Evolutionary conservation across 1,140 invertebrate genomes (phyloP).

Genomic region (Drosophila kohkoa): DNA sequence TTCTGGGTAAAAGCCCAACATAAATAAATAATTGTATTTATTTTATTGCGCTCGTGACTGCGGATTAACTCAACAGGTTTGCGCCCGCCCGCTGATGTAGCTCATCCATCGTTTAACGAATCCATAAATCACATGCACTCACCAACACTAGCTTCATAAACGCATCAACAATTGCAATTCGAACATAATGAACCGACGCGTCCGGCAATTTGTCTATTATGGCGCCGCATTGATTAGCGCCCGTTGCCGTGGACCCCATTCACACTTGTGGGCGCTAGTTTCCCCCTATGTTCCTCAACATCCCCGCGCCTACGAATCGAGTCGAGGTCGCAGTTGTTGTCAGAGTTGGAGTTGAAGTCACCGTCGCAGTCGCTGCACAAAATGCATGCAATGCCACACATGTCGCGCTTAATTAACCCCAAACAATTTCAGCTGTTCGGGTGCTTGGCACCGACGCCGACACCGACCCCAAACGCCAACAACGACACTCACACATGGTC

Average conservation of each 20-base stretch:
- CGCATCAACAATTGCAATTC: conserved; percentile 57
- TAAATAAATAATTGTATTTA: conserved; percentile 71
- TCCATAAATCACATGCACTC: conserved; percentile 53
- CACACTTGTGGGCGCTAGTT: conserved; percentile 65
- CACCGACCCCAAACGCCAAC: conserved; percentile 21
- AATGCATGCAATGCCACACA: conserved; percentile 80
- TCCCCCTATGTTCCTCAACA: not conserved
- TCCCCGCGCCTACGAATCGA: not conserved
- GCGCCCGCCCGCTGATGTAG: not conserved
- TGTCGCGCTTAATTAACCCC: conserved; percentile 83
- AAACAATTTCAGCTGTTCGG: conserved; percentile 70
- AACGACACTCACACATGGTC: conserved; percentile 18
- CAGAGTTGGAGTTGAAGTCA: conserved; percentile 8
- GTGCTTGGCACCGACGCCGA: conserved; percentile 24
- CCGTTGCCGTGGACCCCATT: conserved; percentile 42
- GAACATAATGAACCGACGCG: conserved; percentile 67
- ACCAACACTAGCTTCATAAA: conserved; percentile 65
- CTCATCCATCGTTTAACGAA: not conserved
- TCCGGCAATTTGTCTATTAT: conserved; percentile 75
- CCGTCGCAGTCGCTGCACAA: conserved; percentile 49
- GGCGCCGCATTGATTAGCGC: conserved; percentile 76
- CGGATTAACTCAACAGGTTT: conserved; percentile 77
- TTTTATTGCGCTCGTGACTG: conserved; percentile 37
- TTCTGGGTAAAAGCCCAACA: conserved; percentile 50
- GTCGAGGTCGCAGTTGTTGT: conserved; percentile 15